Percentiles rank a stretch among this genome's conserved stretches.
phyloP scores from a whole-genome alignment of 2,888 invertebrate genomes.

The Neoascia interrupta region DNA sequence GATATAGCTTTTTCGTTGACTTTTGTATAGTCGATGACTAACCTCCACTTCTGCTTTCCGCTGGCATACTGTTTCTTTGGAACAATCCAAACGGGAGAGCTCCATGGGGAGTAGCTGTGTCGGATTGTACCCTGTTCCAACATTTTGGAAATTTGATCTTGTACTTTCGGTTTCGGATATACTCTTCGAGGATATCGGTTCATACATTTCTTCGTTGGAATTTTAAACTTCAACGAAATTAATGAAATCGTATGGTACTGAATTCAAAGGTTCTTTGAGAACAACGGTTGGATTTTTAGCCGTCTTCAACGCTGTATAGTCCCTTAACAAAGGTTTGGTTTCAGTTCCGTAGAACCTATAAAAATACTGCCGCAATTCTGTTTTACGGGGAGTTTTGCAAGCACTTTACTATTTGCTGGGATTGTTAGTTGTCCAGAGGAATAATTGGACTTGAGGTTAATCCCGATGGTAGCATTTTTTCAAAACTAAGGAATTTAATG shows the following conservation, averaged over 20 bases:
- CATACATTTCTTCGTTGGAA: not conserved
- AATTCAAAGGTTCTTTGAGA: not conserved
- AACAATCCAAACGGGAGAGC: slow-evolving; percentile 32
- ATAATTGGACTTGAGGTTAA: slow-evolving; percentile 2
- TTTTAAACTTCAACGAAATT: slow-evolving; percentile 18
- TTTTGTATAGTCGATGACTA: slow-evolving; percentile 37
- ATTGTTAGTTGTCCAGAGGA: slow-evolving; percentile 9
- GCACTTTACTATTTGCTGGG: slow-evolving; percentile 3
- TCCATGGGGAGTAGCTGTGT: slow-evolving; percentile 22
- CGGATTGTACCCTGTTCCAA: slow-evolving; percentile 7
- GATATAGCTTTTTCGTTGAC: slow-evolving; percentile 14
- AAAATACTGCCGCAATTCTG: not conserved
- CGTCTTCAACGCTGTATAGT: slow-evolving; percentile 5
- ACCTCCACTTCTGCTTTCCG: slow-evolving; percentile 16
- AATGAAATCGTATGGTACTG: not conserved
- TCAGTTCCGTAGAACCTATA: slow-evolving; percentile 3
- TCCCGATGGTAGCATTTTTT: slow-evolving; percentile 4
- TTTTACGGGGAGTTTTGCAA: slow-evolving; percentile 7
- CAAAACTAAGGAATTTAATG: slow-evolving; percentile 12
- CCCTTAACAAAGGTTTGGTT: slow-evolving; percentile 3
- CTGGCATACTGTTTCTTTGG: slow-evolving; percentile 22
- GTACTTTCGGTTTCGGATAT: slow-evolving; percentile 1
- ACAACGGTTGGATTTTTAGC: not conserved
- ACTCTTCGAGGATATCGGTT: not conserved
- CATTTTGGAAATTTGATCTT: slow-evolving; percentile 5